phyloP scores from a whole-genome alignment of 1,140 invertebrate genomes.

The Meloidogyne chitwoodi region DNA sequence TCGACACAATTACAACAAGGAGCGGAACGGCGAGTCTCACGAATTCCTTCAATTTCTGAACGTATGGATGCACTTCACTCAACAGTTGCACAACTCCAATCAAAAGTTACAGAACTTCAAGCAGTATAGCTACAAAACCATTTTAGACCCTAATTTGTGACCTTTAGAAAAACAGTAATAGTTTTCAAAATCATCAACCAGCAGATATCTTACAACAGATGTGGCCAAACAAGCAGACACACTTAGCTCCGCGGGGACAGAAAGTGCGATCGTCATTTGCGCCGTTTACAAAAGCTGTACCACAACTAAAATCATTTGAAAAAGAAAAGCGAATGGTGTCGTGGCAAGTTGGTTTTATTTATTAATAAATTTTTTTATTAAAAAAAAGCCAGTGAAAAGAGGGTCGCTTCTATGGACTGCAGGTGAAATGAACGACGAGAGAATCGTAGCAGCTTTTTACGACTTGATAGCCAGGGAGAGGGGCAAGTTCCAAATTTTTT shows the following conservation, averaged over 20 bases:
- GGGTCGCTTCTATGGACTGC: not conserved
- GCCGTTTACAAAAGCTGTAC: too few relatives aligned
- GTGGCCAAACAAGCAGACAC: not conserved
- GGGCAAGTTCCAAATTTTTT: not conserved
- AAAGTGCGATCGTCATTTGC: too few relatives aligned
- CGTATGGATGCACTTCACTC: not conserved
- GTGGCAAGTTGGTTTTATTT: not conserved
- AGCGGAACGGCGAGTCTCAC: not conserved
- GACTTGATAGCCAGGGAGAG: not conserved
- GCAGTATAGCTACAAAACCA: not conserved
- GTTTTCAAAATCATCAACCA: not conserved
- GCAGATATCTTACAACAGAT: not conserved
- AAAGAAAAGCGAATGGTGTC: not conserved
- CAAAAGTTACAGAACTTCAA: not conserved
- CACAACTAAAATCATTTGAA: not conserved
- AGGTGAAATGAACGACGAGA: not conserved
- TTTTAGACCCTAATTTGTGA: not conserved
- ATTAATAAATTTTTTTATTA: too few relatives aligned
- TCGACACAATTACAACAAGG: not conserved
- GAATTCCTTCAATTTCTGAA: not conserved
- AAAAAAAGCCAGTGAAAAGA: not conserved
- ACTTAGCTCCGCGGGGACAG: not conserved
- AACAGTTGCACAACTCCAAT: not conserved
- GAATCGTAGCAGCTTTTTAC: not conserved
- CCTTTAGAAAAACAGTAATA: not conserved